These are phyloP conservation scores for Spilogale gracilis DNA, from an alignment of 2,113 vertebrate genomes.

Conservation along the genomic window DNA sequence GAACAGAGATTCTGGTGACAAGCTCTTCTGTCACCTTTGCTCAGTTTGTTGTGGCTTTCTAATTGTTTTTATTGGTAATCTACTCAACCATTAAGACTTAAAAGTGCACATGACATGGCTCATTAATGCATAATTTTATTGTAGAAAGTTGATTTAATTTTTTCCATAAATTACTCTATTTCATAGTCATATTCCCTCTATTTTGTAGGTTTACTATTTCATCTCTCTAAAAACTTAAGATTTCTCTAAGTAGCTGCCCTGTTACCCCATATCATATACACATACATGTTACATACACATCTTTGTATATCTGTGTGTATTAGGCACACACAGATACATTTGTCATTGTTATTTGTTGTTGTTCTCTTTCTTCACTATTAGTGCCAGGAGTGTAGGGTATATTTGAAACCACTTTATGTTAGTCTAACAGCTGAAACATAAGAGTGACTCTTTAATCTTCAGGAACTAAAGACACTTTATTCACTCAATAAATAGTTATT, in stretches of 20 bases:
- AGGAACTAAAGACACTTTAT: neutral
- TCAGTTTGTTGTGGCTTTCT: neutral
- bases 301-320: neutral
- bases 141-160: neutral
- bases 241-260: neutral
- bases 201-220: neutral
- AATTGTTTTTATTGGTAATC: neutral
- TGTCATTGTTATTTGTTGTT: neutral
- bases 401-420: neutral
- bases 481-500: neutral
- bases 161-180: neutral
- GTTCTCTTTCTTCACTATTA: neutral
- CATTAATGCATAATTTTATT: neutral
- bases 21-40: neutral
- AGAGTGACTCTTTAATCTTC: neutral
- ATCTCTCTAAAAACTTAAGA: neutral
- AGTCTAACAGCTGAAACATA: neutral
- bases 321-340: neutral
- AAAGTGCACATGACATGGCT: neutral
- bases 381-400: neutral
- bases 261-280: neutral
- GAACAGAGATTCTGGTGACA: neutral
- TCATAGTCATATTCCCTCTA: neutral
- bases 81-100: neutral
- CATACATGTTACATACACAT: neutral